Evolutionary conservation across 2,797 vertebrate genomes (phyloP), one percentile per base, ranked within the genome.

Genomic region (Neosilurus mollespiculum): DNA sequence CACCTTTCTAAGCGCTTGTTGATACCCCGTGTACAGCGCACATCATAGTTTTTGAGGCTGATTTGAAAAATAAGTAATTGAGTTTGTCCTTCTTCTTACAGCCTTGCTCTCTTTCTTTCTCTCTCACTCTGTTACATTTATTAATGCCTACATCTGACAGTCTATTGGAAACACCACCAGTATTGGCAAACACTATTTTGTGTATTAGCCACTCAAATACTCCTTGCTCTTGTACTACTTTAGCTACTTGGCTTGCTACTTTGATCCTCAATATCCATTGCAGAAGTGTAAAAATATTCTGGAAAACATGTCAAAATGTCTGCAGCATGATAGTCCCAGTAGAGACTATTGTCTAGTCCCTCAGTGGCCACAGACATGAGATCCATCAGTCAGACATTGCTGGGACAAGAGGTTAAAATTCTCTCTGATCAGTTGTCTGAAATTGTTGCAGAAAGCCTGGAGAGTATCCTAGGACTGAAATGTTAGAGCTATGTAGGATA

Each of bases 1-100:
- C 54, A 16, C 69, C 87, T 86, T 85, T 91, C 83, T 85, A 87
- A 88, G 86, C 80, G 69, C 86, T 87, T 86, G 86, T 86, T 87
- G 83, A 86, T 84, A 72, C 76, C 56, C 79, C 61, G 66, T 54
- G 65, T 81, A 71, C 30, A 72, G 81, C 61, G 37, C 73, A 81
- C 84, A 72, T 87, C 86, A 85, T 80, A 85, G 85, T 87, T 88
- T 86, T 88, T 81, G 71, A 30, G 81, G 80, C 58, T 82, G 71
- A 83, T 82, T 58, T 72, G 18, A 4, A 20, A 66, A 69, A 59
- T 20, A 61, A 43, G 56, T 85, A 83, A 89, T 88, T 89, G 88
- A 85, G 77, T 83, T 83, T 65, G 56, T 84, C 66, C 49, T 51
- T 20, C 30, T 30, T 26, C 43, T 65, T 54, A 67, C 67, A 43